Conservation (phyloP, 2,113 vertebrate genomes). For the Cebus imitator region DNA sequence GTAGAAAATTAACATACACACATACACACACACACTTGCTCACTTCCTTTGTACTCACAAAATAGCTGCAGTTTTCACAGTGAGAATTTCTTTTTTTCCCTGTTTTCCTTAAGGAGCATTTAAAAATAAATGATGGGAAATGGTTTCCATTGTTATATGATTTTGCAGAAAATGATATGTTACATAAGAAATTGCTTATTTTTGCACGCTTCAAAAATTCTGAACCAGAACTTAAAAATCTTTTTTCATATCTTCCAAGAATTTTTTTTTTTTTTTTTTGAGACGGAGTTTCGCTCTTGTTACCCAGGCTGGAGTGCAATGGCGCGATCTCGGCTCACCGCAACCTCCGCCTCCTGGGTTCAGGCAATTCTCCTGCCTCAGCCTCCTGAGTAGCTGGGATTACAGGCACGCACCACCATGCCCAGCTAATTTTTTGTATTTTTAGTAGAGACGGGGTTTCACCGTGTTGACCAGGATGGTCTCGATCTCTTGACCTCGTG, state of each 20-base stretch:
- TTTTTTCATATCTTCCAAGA: constrained; percentile 5
- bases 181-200: background rate
- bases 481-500: too few species aligned
- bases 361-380: too few species aligned
- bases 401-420: too few species aligned
- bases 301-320: too few species aligned
- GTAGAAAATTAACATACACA: background rate
- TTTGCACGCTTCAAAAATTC: background rate
- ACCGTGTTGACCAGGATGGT: too few species aligned
- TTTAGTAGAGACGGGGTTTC: too few species aligned
- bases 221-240: background rate
- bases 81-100: background rate
- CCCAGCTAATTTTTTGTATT: too few species aligned
- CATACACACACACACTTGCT: background rate
- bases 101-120: background rate
- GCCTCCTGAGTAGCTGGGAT: too few species aligned
- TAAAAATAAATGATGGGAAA: background rate
- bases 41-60: background rate
- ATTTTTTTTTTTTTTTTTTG: background rate
- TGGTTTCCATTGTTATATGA: background rate
- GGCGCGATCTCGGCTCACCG: too few species aligned
- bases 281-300: too few species aligned
- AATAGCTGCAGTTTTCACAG: background rate
- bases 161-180: background rate
- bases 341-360: too few species aligned